A percentile compares a stretch with the other conserved stretches of the same genome.
phyloP scores from a whole-genome alignment of 2,888 invertebrate genomes.

The Muschampia plurimacula region DNA sequence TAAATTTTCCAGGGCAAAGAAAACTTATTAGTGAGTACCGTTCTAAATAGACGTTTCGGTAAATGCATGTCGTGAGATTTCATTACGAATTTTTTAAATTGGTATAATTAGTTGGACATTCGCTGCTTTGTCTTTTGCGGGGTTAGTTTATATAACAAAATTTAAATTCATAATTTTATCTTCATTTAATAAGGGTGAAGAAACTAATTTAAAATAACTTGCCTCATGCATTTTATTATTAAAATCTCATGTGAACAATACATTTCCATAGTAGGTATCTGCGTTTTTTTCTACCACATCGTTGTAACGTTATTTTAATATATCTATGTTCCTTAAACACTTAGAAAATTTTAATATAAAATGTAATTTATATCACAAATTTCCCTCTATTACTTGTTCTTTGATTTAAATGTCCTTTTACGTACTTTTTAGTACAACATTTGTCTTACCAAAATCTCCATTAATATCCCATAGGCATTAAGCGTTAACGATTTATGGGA shows the following conservation, averaged over 20 bases:
- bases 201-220: slow-evolving; percentile 25
- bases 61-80: slow-evolving; percentile 50
- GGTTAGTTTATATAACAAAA: slow-evolving; percentile 25
- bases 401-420: too few species aligned
- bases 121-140: slow-evolving; percentile 20
- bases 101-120: slow-evolving; percentile 30
- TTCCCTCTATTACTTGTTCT: too few species aligned
- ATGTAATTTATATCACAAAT: too few species aligned
- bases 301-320: too few species aligned
- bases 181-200: slow-evolving; percentile 25
- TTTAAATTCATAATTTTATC: neutral
- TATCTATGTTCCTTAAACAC: neutral
- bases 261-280: slow-evolving; percentile 2
- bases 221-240: neutral
- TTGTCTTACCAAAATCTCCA: too few species aligned
- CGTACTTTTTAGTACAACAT: too few species aligned
- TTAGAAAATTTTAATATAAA: too few species aligned
- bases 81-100: slow-evolving; percentile 32
- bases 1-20: slow-evolving; percentile 84
- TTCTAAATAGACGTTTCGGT: slow-evolving; percentile 59
- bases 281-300: neutral
- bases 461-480: neutral
- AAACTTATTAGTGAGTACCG: slow-evolving; percentile 84
- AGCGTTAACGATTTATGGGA: neutral
- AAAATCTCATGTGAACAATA: slow-evolving; percentile 8